Percentiles rank a stretch among this genome's conserved stretches.
Evolutionary conservation across 37 sponge, comb jelly and placozoan species (phyloP).

Genomic region (Aplysina aerophoba): DNA sequence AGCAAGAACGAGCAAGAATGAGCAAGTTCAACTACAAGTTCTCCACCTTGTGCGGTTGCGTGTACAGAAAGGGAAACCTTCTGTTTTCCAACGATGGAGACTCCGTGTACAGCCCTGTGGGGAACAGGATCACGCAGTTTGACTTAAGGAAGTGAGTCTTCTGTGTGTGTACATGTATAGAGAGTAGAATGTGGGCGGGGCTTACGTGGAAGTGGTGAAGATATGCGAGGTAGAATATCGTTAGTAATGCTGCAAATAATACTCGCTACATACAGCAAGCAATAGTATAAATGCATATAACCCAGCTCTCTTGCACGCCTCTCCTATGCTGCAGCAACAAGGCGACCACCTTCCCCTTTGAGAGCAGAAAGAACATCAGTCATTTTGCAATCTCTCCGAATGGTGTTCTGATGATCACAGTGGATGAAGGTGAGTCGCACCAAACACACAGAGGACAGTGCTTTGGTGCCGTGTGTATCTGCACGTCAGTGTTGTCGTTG

Average conservation of each 20-base stretch:
- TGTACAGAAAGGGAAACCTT: slow-evolving; percentile 92
- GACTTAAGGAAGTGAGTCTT: slow-evolving; percentile 91
- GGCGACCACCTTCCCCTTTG: slow-evolving; percentile 91
- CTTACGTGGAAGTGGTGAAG: too few species aligned
- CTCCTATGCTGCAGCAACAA: slow-evolving; percentile 63
- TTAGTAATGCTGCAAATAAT: too few species aligned
- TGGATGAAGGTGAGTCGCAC: slow-evolving; percentile 86
- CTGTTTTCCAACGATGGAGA: slow-evolving; percentile 81
- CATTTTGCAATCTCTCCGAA: slow-evolving; percentile 92
- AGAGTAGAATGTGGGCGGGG: too few species aligned
- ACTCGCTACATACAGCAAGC: too few species aligned
- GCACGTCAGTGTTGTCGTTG: too few species aligned
- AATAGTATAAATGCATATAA: too few species aligned
- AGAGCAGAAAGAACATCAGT: slow-evolving; percentile 89
- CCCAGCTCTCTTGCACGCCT: neutral
- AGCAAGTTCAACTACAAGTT: slow-evolving; percentile 58
- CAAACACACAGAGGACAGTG: too few species aligned
- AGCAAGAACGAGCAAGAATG: too few species aligned
- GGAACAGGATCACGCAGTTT: slow-evolving; percentile 93
- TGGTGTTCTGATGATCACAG: slow-evolving; percentile 82
- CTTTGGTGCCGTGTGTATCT: too few species aligned
- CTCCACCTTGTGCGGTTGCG: slow-evolving; percentile 94
- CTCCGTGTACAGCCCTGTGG: slow-evolving; percentile 92
- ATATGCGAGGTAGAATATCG: too few species aligned
- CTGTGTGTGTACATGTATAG: too few species aligned